Evolutionary conservation across 2,888 invertebrate species (phyloP).

Genomic region (Leucophora obtusa): DNA sequence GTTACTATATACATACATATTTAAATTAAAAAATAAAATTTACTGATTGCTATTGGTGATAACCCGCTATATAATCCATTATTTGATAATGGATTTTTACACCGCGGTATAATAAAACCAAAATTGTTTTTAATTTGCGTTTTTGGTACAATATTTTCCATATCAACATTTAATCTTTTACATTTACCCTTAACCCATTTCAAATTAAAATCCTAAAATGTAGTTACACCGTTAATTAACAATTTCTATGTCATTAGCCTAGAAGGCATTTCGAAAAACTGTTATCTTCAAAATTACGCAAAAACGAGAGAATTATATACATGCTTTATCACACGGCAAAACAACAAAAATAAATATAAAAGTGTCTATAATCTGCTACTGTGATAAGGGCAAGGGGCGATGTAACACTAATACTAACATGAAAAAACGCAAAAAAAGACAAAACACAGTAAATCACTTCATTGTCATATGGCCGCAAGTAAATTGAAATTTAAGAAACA

Average conservation of each 20-base stretch:
- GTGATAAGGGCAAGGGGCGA: conserved; percentile 18
- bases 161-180: neutral
- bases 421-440: neutral
- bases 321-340: conserved; percentile 14
- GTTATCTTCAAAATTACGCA: neutral
- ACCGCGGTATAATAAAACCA: no score
- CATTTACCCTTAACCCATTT: neutral
- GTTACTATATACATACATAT: no score
- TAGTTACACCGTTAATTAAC: conserved; percentile 22
- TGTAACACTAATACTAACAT: neutral
- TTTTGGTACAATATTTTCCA: neutral
- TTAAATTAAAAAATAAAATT: no score
- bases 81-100: no score
- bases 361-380: conserved; percentile 16
- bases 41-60: no score
- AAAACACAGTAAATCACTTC: conserved; percentile 37
- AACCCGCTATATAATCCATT: no score
- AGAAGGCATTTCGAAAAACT: conserved; percentile 3
- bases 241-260: conserved; percentile 38
- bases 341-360: neutral
- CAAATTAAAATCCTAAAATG: conserved; percentile 15
- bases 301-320: neutral
- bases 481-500: conserved; percentile 57
- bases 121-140: no score
- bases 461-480: conserved; percentile 53